phyloP scores from a whole-genome alignment of 2,113 vertebrate genomes.

The Cichladusa arquata region DNA sequence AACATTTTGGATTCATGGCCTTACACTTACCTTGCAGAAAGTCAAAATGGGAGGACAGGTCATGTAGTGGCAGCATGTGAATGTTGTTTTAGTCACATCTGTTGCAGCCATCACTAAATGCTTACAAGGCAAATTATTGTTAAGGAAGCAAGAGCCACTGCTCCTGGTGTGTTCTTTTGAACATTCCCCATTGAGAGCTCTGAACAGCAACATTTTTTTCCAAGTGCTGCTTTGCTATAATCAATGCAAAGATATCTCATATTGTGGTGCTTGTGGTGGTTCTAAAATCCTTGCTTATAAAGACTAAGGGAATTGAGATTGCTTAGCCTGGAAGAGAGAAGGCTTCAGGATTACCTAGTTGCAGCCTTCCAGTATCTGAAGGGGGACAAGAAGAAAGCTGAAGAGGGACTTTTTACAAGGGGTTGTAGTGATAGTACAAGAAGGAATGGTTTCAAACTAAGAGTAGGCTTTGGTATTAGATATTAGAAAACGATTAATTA shows the following conservation, averaged over 20 bases:
- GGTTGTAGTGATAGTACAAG: background rate
- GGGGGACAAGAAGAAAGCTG: background rate
- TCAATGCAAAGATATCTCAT: background rate
- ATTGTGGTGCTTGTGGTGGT: background rate
- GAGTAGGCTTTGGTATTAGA: background rate
- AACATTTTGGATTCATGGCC: background rate
- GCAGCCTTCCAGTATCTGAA: background rate
- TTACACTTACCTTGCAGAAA: background rate
- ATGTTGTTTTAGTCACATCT: background rate
- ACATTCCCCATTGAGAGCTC: background rate
- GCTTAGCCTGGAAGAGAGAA: background rate
- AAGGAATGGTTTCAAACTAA: background rate
- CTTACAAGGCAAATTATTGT: fast-evolving
- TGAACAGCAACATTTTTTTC: background rate
- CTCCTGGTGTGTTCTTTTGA: background rate
- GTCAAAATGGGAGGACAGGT: background rate
- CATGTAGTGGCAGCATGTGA: background rate
- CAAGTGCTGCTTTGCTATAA: background rate
- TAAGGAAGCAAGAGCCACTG: background rate
- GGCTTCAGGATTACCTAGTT: background rate
- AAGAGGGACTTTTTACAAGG: background rate
- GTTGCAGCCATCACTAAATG: background rate
- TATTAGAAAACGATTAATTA: fast-evolving
- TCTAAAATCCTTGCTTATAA: background rate
- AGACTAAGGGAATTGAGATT: background rate